Conservation (phyloP, 2,888 invertebrate genomes). For the Sclerodermus sp. region DNA sequence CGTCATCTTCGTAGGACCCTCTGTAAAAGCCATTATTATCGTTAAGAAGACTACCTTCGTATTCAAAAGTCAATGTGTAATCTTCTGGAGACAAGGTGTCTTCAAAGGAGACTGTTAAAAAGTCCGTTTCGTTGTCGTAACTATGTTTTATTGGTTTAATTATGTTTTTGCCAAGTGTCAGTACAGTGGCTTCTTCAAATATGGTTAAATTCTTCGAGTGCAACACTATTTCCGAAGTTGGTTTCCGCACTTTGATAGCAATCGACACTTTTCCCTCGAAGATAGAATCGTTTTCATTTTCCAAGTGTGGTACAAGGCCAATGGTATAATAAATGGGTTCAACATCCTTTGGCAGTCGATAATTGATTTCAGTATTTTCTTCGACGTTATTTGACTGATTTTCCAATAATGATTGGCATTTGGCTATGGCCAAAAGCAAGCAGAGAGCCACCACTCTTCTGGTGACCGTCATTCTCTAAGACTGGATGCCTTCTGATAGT, state of each 20-base stretch:
- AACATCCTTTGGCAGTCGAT: constrained; percentile 61
- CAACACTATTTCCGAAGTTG: constrained; percentile 10
- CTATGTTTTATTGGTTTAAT: neutral
- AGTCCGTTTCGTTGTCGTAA: neutral
- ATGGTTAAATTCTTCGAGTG: constrained; percentile 18
- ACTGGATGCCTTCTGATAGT: no score
- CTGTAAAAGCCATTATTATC: neutral
- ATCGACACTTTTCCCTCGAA: constrained; percentile 24
- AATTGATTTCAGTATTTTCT: constrained; percentile 29
- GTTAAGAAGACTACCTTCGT: constrained; percentile 3
- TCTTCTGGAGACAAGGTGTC: constrained; percentile 14
- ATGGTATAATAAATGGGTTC: constrained; percentile 62
- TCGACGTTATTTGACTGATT: no score
- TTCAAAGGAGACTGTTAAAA: neutral
- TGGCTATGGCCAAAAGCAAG: no score
- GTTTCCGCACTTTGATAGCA: constrained; percentile 4
- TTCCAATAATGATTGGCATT: no score
- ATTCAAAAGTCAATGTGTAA: constrained; percentile 8
- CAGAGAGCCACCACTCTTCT: no score
- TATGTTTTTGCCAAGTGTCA: neutral
- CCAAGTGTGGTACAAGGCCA: constrained; percentile 59
- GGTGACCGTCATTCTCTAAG: no score
- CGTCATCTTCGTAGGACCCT: no score
- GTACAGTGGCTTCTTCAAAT: neutral
- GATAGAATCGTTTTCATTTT: constrained; percentile 32